Conservation (phyloP, 2,888 invertebrate species). For the Corythucha ciliata region DNA sequence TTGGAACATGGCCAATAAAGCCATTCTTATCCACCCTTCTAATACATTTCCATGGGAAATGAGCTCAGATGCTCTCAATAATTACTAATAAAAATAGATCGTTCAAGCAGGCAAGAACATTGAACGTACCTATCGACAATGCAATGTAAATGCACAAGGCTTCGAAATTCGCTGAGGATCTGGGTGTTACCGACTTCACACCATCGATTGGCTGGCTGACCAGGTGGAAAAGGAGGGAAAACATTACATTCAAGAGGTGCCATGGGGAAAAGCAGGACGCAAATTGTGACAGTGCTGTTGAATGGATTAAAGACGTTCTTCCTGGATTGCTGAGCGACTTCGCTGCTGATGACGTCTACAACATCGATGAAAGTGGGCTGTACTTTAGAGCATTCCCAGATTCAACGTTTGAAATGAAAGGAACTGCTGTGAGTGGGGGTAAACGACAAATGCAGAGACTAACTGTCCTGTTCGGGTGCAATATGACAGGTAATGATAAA, state of each 20-base stretch:
- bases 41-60: too few species aligned
- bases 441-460: constrained; percentile 7
- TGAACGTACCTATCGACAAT: background rate
- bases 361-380: constrained; percentile 11
- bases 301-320: constrained; percentile 7
- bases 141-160: constrained; percentile 11
- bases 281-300: background rate
- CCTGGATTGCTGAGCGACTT: constrained; percentile 9
- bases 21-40: too few species aligned
- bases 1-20: too few species aligned
- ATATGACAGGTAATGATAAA: constrained; percentile 6
- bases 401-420: constrained; percentile 8
- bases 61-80: too few species aligned
- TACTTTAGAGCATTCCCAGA: constrained; percentile 7
- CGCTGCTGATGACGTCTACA: constrained; percentile 6
- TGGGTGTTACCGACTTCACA: constrained; percentile 4
- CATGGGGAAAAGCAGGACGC: too few species aligned
- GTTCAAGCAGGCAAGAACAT: too few species aligned
- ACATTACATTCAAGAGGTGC: too few species aligned
- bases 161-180: constrained; percentile 7
- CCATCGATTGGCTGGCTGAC: constrained; percentile 10
- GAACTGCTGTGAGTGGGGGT: constrained; percentile 1
- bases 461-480: constrained; percentile 4
- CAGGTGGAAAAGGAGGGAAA: constrained; percentile 7
- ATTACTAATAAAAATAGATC: too few species aligned